Evolutionary conservation across 30 jellyfish, hydroid and myxozoan species (phyloP), one percentile per base, ranked within the genome.

Genomic region (Nemopilema nomurai): DNA sequence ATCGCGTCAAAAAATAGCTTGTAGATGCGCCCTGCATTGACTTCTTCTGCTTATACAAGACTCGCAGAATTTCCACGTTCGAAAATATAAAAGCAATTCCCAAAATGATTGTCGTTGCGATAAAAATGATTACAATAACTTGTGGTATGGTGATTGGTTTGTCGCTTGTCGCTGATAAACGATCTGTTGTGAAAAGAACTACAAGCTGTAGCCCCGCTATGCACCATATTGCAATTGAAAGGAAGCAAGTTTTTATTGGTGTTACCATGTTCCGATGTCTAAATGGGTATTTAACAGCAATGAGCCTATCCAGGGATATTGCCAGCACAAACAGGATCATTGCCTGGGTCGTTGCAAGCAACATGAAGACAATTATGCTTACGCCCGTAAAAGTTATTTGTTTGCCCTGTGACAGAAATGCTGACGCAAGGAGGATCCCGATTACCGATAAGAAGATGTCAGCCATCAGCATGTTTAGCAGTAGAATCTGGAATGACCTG

Each of bases 241-340:
- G 29, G 16, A 21, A 28, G 22, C 76, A 19, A 0, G 89, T 80
- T 67, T 50, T 80, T 32, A 18, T 28, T 22, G 30, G 41, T 16
- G 89, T 31, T 52, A 80, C 76, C 0, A 16, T 23, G 28, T 28
- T 29, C 28, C 89, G 89, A 80, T 80, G 89, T 62, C 65, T 8
- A 0, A 80, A 64, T 0, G 89, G 89, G 62, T 80, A 80, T 72
- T 80, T 80, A 4, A 80, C 89, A 16, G 89, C 89, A 21, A 67
- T 16, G 0, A 80, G 29, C 21, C 89, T 80, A 26, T 80, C 76
- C 1, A 80, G 22, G 0, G 89, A 67, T 4, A 80, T 67, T 1
- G 41, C 30, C 18, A 80, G 69, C 27, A 80, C 77, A 27, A 80
- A 29, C 32, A 67, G 24, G 22, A 74, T 18, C 81, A 51, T 67